Evolutionary conservation across 2,888 invertebrate species (phyloP).

Genomic region (Drosophila subsilvestris): DNA sequence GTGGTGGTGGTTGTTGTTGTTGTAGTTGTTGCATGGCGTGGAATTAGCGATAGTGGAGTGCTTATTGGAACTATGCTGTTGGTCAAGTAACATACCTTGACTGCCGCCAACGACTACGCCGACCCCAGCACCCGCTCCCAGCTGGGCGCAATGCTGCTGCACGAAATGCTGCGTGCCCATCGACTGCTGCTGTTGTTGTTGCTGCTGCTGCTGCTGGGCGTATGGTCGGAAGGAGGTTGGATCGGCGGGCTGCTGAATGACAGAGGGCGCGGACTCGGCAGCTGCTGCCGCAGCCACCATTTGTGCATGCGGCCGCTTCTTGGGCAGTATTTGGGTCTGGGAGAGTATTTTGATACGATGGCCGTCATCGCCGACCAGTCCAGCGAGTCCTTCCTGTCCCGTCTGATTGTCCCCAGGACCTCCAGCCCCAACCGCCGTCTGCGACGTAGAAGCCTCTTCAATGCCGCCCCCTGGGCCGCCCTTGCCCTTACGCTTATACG

Average conservation of each 20-base stretch:
- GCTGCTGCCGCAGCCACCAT: conserved; percentile 83
- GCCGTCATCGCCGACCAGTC: conserved; percentile 80
- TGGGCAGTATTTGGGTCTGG: conserved; percentile 83
- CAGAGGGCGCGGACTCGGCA: conserved; percentile 83
- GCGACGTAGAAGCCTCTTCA: conserved; percentile 68
- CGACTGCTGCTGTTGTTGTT: conserved; percentile 65
- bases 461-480: conserved; percentile 45
- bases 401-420: conserved; percentile 4
- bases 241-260: conserved; percentile 79
- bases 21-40: conserved; percentile 76
- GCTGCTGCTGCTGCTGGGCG: conserved; percentile 79
- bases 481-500: conserved; percentile 69
- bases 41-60: conserved; percentile 79
- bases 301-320: conserved; percentile 84
- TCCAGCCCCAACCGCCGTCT: conserved; percentile 25
- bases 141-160: conserved; percentile 80
- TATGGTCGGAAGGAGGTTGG: conserved; percentile 80
- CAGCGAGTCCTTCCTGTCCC: conserved; percentile 49
- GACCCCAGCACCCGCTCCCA: conserved; percentile 53
- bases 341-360: conserved; percentile 83
- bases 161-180: conserved; percentile 69
- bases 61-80: conserved; percentile 82
- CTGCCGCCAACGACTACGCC: conserved; percentile 1
- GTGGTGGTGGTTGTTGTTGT: conserved; percentile 72
- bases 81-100: conserved; percentile 84